phyloP scores from a whole-genome alignment of 1,140 invertebrate genomes.

The Micrasema longulum region DNA sequence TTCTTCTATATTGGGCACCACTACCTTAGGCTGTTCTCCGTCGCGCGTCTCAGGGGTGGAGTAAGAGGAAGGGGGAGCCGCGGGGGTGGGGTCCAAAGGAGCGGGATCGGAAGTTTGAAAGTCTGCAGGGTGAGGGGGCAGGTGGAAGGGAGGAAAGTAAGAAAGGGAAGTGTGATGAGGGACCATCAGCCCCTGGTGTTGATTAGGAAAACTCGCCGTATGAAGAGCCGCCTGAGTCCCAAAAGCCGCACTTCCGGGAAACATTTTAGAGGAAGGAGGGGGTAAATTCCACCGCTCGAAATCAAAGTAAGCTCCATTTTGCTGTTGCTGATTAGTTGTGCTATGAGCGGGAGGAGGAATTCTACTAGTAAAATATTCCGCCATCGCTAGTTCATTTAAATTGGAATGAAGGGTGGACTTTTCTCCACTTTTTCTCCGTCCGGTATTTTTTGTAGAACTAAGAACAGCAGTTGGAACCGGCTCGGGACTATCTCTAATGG shows the following conservation, averaged over 20 bases:
- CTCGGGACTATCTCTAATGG: conserved; percentile 64
- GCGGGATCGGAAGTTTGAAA: conserved; percentile 76
- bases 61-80: conserved; percentile 60
- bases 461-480: conserved; percentile 55
- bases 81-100: conserved; percentile 69
- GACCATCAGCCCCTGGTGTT: conserved; percentile 74
- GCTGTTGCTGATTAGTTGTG: conserved; percentile 72
- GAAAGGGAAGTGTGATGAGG: conserved; percentile 74
- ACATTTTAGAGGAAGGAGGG: conserved; percentile 75
- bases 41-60: conserved; percentile 69
- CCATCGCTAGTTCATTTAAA: conserved; percentile 68
- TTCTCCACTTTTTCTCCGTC: conserved; percentile 69
- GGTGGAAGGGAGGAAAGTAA: conserved; percentile 78
- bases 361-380: conserved; percentile 71
- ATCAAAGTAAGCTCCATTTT: conserved; percentile 78
- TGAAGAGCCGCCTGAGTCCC: conserved; percentile 70
- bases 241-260: conserved; percentile 69
- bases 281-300: conserved; percentile 80
- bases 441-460: conserved; percentile 58
- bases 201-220: conserved; percentile 71
- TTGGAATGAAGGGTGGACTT: conserved; percentile 61
- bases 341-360: conserved; percentile 79
- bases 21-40: conserved; percentile 82
- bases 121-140: conserved; percentile 71
- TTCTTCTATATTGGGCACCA: conserved; percentile 87